phyloP scores from a whole-genome alignment of 2,113 vertebrate genomes.

The Antigone vipio region DNA sequence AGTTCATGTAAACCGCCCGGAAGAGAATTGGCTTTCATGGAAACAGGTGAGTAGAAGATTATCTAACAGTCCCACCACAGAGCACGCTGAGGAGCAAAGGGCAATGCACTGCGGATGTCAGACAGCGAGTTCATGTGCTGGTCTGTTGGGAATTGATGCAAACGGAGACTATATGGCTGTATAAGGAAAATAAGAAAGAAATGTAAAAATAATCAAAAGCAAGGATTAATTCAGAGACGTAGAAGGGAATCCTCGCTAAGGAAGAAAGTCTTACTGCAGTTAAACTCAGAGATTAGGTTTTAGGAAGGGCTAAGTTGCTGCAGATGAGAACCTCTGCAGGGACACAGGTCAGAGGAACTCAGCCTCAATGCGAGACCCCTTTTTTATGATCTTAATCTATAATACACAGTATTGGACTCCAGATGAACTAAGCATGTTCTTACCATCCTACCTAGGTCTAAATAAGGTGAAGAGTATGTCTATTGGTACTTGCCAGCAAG shows the following conservation, averaged over 20 bases:
- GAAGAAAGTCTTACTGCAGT: background rate
- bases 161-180: background rate
- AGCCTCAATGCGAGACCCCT: accelerated
- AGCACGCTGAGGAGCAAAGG: background rate
- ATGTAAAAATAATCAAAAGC: background rate
- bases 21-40: background rate
- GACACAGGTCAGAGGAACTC: background rate
- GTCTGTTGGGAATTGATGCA: background rate
- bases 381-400: background rate
- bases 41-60: background rate
- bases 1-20: background rate
- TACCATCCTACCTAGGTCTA: background rate
- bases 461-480: background rate
- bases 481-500: background rate
- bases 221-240: background rate
- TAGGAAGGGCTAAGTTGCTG: background rate
- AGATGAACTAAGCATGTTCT: background rate
- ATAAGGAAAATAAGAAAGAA: background rate
- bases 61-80: accelerated
- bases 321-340: background rate
- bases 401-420: background rate
- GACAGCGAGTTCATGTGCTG: background rate
- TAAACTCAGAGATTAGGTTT: background rate
- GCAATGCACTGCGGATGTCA: accelerated
- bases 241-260: background rate